phyloP scores from a whole-genome alignment of 1,140 invertebrate genomes.

The Papilio glaucus region DNA sequence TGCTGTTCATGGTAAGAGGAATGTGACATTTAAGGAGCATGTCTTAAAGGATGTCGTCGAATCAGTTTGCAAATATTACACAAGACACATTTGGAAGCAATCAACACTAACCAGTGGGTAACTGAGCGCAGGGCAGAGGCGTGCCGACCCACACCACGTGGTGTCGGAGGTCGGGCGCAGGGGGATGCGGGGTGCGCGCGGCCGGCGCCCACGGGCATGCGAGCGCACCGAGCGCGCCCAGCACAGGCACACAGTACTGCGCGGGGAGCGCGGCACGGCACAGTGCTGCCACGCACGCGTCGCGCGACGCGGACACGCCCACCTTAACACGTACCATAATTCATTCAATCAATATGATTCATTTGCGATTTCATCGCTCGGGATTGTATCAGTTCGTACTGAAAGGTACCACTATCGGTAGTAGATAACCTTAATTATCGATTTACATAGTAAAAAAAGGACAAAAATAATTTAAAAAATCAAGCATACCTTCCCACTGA shows the following conservation, averaged over 20 bases:
- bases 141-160: constrained; percentile 98
- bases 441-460: too few species aligned
- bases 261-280: constrained; percentile 97
- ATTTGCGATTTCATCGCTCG: too few species aligned
- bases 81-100: background rate
- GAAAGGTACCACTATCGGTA: too few species aligned
- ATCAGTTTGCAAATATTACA: background rate
- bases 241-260: constrained; percentile 95
- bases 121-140: constrained; percentile 92
- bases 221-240: constrained; percentile 86
- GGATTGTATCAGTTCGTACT: too few species aligned
- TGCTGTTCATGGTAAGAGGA: too few species aligned
- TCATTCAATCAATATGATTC: too few species aligned
- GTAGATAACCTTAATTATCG: too few species aligned
- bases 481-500: constrained; percentile 75
- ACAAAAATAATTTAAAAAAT: too few species aligned
- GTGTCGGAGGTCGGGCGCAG: constrained; percentile 85
- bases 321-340: constrained; percentile 58
- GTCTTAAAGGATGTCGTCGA: too few species aligned
- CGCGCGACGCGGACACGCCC: constrained; percentile 84
- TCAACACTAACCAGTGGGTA: constrained; percentile 85
- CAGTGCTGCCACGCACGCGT: constrained; percentile 96
- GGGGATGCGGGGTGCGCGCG: constrained; percentile 78
- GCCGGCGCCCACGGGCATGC: constrained; percentile 81
- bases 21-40: too few species aligned